Base-by-base conservation (phyloP, 2,113 vertebrate genomes). In the Dipodomys merriami region DNA sequence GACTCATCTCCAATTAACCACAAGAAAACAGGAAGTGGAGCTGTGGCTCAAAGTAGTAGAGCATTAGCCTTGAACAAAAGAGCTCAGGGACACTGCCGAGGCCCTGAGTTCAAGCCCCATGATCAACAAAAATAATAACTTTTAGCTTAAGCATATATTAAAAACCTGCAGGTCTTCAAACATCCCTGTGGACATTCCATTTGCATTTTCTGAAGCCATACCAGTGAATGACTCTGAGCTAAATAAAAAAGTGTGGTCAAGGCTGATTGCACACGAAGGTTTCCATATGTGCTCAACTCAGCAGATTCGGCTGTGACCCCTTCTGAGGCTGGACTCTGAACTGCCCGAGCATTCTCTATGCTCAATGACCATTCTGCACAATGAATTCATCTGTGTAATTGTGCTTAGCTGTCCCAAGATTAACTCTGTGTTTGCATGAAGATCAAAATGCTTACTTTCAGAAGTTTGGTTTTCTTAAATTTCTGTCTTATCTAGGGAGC, bases 301-400 rank as follows among this genome's bases (percentile, higher is more conserved):
- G 97, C 97, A 96, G 93, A 97, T 96, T 96, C 91, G 86, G 93
- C 53, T 81, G 2, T 89, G 96, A 94, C 95, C 96, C 96, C 96
- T 95, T 44, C 79, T 35, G 84, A 97, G 89, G 25, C 4, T 96
- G 97, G 97, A 97, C 98, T 97, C 97, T 97, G 97, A 91, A 96
- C 74, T 53, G 74, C 96, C 95, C 94, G 91, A 83, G 92, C 97
- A 98, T 98, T 96, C 95, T 98, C 98, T 98, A 97, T 91, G 98
- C 97, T 98, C 96, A 97, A 92, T 98, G 98, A 98, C 98, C 98
- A 98, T 97, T 97, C 97, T 86, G 97, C 98, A 98, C 89, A 88
- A 98, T 97, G 97, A 98, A 98, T 98, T 98, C 98, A 98, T 98
- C 97, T 95, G 98, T 98, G 98, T 85, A 93, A 96, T 96, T 96